A percentile compares a stretch with the other conserved stretches of the same genome.
Evolutionary conservation across 2,113 vertebrate genomes (phyloP).

Genomic region (Otocyon megalotis): DNA sequence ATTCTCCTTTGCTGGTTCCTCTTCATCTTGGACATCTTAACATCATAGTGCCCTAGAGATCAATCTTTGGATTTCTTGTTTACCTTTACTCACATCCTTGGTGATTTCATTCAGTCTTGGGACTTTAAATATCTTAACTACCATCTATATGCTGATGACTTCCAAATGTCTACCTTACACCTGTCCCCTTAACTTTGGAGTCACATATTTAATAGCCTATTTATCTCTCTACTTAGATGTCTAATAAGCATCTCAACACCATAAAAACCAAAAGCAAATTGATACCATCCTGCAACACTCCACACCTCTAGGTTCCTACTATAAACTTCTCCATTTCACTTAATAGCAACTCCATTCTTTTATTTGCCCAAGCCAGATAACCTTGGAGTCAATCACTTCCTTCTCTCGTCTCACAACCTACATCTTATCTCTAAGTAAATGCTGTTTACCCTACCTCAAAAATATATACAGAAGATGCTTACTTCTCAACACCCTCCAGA

Average conservation of each 20-base stretch:
- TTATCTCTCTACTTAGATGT: not conserved
- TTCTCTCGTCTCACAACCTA: not conserved
- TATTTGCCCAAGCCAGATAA: not conserved
- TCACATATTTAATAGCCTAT: not conserved
- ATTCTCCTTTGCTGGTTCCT: not conserved
- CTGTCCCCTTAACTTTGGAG: not conserved
- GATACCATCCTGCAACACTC: not conserved
- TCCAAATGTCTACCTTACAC: not conserved
- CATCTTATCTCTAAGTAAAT: not conserved
- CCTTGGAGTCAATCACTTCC: not conserved
- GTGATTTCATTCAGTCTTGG: not conserved
- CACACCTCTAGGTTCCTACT: not conserved
- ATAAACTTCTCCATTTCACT: not conserved
- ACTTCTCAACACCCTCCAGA: not conserved
- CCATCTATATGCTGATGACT: not conserved
- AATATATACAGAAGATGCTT: not conserved
- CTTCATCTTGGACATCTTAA: not conserved
- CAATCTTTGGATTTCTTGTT: not conserved
- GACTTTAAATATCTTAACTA: not conserved
- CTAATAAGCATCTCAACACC: not conserved
- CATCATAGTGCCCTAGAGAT: not conserved
- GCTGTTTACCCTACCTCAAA: not conserved
- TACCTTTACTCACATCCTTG: not conserved
- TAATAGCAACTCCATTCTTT: not conserved
- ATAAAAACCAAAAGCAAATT: slow-evolving; percentile 12